A percentile compares a stretch with the other conserved stretches of the same genome.
phyloP scores from a whole-genome alignment of 2,113 vertebrate genomes.

The Morone chrysops region DNA sequence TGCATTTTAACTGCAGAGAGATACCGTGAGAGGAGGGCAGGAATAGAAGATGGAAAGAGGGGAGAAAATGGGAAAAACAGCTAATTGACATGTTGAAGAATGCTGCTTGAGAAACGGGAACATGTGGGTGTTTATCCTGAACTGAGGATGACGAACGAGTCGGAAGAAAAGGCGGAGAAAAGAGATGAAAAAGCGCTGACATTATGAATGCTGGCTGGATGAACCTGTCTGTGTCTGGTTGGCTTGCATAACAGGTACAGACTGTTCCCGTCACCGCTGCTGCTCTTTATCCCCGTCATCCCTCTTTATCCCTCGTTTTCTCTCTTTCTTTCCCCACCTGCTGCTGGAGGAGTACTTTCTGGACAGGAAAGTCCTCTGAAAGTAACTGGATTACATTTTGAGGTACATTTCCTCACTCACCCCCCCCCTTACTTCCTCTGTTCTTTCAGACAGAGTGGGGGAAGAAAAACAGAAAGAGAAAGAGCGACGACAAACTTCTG shows the following conservation, averaged over 20 bases:
- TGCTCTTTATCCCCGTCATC: conserved; percentile 61
- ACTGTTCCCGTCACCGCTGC: conserved; percentile 71
- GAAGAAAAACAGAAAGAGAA: conserved; percentile 58
- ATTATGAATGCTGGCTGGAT: conserved; percentile 73
- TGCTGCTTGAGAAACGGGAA: not conserved
- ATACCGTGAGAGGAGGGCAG: conserved; percentile 25
- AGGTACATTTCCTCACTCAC: conserved; percentile 16
- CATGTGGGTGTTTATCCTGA: conserved; percentile 30
- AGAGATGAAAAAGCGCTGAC: conserved; percentile 47
- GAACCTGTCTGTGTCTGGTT: conserved; percentile 73
- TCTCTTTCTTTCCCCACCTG: conserved; percentile 52
- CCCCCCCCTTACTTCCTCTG: not conserved
- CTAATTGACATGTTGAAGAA: conserved; percentile 24
- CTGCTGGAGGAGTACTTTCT: conserved; percentile 48
- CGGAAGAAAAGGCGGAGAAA: not conserved
- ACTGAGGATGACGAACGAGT: conserved; percentile 37
- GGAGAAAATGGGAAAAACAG: not conserved
- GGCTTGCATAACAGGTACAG: conserved; percentile 78
- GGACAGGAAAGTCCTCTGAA: conserved; percentile 34
- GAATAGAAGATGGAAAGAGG: not conserved
- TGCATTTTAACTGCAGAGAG: conserved; percentile 68
- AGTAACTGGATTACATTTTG: conserved; percentile 52
- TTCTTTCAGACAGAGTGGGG: conserved; percentile 25
- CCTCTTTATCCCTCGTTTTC: conserved; percentile 36
- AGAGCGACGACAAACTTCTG: conserved; percentile 53